A percentile compares a stretch with the other conserved stretches of the same genome.
Evolutionary conservation across 92 coral and sea anemone species (phyloP).

Genomic region (Actinostola sp.): DNA sequence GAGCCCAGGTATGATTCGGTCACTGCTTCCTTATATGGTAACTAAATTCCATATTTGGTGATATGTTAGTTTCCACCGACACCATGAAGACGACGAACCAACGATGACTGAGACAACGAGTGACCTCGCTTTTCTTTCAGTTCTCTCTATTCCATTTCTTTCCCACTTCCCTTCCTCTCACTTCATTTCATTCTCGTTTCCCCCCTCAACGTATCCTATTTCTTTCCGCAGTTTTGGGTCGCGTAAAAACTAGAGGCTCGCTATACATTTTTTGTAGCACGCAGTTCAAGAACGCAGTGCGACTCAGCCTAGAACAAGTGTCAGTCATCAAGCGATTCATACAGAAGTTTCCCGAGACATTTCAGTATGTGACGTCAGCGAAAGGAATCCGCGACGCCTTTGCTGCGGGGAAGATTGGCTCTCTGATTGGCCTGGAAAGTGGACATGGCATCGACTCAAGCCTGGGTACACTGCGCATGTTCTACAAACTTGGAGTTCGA

Average conservation of each 20-base stretch:
- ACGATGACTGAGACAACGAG: too few relatives aligned
- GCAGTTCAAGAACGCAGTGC: slow-evolving; percentile 66
- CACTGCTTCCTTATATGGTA: too few relatives aligned
- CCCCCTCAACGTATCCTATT: background rate
- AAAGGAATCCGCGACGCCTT: slow-evolving; percentile 70
- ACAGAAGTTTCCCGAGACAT: slow-evolving; percentile 58
- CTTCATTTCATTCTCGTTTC: background rate
- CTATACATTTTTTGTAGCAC: slow-evolving; percentile 38
- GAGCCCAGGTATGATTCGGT: slow-evolving; percentile 74
- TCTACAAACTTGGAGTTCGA: slow-evolving; percentile 65
- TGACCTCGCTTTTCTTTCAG: too few relatives aligned
- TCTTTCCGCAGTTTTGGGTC: slow-evolving; percentile 68
- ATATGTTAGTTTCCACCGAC: too few relatives aligned
- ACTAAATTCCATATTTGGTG: too few relatives aligned
- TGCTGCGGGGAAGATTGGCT: slow-evolving; percentile 64
- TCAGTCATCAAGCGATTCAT: slow-evolving; percentile 62
- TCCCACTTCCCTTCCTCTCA: too few relatives aligned
- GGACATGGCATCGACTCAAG: slow-evolving; percentile 83
- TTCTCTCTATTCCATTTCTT: too few relatives aligned
- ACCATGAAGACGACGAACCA: too few relatives aligned
- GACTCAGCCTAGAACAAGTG: slow-evolving; percentile 75
- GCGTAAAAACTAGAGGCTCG: too few relatives aligned
- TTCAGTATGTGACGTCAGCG: slow-evolving; percentile 65
- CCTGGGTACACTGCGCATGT: slow-evolving; percentile 72
- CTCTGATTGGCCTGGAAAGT: slow-evolving; percentile 82